Conservation (phyloP, 2,888 invertebrate species). For the Dasypolia templi region DNA sequence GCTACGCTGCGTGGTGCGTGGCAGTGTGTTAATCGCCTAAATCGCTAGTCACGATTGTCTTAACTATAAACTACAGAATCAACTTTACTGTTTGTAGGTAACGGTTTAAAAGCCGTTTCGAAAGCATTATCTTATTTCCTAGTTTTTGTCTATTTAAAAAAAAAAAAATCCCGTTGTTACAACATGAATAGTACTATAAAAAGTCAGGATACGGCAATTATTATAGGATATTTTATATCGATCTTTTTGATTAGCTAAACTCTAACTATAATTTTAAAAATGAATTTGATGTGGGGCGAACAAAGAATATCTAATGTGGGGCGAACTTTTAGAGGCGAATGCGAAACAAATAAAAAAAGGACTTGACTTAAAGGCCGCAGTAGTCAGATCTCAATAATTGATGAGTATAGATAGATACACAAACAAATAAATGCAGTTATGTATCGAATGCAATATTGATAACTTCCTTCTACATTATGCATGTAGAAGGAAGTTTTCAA, state of each 20-base stretch:
- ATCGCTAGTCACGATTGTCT: conserved; percentile 39
- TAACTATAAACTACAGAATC: conserved; percentile 20
- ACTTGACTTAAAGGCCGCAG: background rate
- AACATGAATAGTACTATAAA: background rate
- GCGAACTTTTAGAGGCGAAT: no score
- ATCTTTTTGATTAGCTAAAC: no score
- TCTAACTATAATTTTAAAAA: no score
- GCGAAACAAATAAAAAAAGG: no score
- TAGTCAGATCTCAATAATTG: background rate
- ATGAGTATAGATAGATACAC: no score
- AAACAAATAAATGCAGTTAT: background rate
- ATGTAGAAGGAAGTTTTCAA: no score
- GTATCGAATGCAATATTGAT: conserved; percentile 2
- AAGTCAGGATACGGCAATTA: background rate
- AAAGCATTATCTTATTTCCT: conserved; percentile 44
- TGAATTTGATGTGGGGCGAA: no score
- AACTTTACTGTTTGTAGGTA: conserved; percentile 38
- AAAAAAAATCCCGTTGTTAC: conserved; percentile 19
- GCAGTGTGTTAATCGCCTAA: no score
- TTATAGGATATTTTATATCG: background rate
- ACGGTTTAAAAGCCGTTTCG: conserved; percentile 50
- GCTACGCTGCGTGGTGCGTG: no score
- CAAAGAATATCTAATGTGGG: no score
- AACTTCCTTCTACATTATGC: background rate
- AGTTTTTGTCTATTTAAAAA: conserved; percentile 40